A percentile compares a stretch with the other conserved stretches of the same genome.
phyloP scores from a whole-genome alignment of 2,888 invertebrate genomes.

The Eumerus sabulonum region DNA sequence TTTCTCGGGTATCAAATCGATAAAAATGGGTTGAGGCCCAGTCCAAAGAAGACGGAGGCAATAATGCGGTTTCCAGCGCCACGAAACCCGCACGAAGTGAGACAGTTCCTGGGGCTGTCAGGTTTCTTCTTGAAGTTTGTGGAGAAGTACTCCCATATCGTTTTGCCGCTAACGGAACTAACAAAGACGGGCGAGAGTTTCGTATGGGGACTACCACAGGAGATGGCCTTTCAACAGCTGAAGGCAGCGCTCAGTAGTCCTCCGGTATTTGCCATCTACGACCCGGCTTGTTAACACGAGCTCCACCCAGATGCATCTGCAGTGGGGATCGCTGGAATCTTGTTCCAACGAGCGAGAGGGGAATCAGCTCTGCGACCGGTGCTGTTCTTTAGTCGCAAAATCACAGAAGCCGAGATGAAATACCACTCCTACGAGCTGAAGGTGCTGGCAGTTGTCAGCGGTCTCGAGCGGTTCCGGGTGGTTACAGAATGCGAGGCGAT shows the following conservation, averaged over 20 bases:
- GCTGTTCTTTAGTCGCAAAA: constrained; percentile 1
- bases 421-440: constrained; percentile 32
- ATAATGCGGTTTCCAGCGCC: neutral
- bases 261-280: constrained; percentile 11
- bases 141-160: constrained; percentile 63
- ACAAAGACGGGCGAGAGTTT: neutral
- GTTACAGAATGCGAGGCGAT: constrained; percentile 29
- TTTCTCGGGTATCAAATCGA: constrained; percentile 3
- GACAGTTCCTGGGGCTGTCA: constrained; percentile 19
- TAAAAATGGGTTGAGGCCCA: neutral
- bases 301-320: constrained; percentile 16
- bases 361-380: neutral
- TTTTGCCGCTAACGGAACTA: constrained; percentile 68
- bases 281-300: constrained; percentile 4
- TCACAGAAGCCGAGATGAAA: constrained; percentile 10
- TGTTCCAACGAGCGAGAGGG: constrained; percentile 1
- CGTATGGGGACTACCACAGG: neutral
- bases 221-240: neutral
- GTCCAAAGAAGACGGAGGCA: neutral
- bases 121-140: constrained; percentile 72
- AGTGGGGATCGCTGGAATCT: constrained; percentile 1
- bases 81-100: neutral
- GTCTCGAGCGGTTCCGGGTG: constrained; percentile 1
- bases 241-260: neutral
- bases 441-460: constrained; percentile 24